A percentile compares a stretch with the other conserved stretches of the same genome.
phyloP scores from a whole-genome alignment of 2,113 vertebrate species.

The Sarotherodon lohbergeri region DNA sequence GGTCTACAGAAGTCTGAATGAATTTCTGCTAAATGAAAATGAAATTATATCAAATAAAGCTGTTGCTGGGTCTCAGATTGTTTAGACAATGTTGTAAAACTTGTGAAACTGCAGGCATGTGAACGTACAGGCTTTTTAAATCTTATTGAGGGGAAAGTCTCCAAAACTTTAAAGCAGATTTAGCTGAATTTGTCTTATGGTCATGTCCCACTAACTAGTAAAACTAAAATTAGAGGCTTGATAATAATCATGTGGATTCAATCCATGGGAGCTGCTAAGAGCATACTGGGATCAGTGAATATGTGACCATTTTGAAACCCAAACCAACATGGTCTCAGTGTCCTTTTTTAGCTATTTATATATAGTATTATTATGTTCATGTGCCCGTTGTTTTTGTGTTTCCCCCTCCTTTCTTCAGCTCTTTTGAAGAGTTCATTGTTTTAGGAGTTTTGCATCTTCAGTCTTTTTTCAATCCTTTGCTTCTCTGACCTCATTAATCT shows the following conservation, averaged over 20 bases:
- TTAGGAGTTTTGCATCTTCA: not conserved
- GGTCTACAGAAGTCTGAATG: not conserved
- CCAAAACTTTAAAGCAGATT: not conserved
- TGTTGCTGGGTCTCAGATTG: not conserved
- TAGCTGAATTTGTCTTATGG: not conserved
- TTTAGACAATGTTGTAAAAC: not conserved
- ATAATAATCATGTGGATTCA: not conserved
- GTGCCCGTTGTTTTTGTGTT: rapidly evolving
- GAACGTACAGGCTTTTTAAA: rapidly evolving
- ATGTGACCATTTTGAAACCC: too few relatives aligned
- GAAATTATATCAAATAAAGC: not conserved
- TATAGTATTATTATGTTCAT: rapidly evolving
- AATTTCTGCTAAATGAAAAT: not conserved
- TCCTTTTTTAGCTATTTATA: not conserved
- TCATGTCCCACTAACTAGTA: not conserved
- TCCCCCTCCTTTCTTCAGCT: not conserved
- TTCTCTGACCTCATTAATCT: not conserved
- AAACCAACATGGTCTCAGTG: not conserved
- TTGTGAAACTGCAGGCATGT: not conserved
- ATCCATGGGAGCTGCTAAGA: not conserved
- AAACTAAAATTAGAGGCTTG: not conserved
- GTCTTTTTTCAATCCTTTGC: not conserved
- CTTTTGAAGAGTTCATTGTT: not conserved
- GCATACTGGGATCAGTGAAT: too few relatives aligned
- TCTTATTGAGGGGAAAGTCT: not conserved